A percentile compares a stretch with the other conserved stretches of the same genome.
phyloP scores from a whole-genome alignment of 92 coral and sea anemone species.

The Siderastrea radians region DNA sequence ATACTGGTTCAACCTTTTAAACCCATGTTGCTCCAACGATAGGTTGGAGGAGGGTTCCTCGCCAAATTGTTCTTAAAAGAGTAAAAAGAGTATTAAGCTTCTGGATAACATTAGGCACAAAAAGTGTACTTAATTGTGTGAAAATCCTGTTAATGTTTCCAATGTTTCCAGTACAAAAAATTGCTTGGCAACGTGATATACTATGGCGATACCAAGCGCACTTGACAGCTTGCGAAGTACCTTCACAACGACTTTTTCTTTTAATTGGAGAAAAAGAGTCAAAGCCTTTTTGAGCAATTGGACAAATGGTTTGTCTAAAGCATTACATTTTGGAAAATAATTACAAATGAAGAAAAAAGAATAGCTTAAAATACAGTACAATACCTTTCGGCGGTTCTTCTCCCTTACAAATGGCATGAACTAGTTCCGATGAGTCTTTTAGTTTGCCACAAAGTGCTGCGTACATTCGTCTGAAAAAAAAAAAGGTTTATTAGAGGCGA shows the following conservation, averaged over 20 bases:
- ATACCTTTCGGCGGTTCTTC: constrained; percentile 55
- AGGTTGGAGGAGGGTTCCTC: constrained; percentile 28
- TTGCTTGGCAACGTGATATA: too few species aligned
- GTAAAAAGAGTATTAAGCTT: background rate
- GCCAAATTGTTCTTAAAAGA: constrained; percentile 16
- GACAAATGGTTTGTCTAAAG: background rate
- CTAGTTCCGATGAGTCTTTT: constrained; percentile 53
- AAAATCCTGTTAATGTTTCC: too few species aligned
- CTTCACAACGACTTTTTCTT: too few species aligned
- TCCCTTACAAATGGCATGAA: constrained; percentile 72
- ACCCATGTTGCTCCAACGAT: constrained; percentile 52
- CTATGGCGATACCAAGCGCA: too few species aligned
- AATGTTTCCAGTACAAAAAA: too few species aligned
- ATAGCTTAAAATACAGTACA: background rate
- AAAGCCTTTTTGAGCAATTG: too few species aligned
- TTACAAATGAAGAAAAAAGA: background rate
- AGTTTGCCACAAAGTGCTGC: constrained; percentile 44
- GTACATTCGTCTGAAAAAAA: constrained; percentile 68
- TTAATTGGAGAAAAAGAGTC: too few species aligned
- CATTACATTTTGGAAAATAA: background rate
- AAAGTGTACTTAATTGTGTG: too few species aligned
- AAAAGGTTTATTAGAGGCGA: background rate
- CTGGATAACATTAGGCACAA: background rate
- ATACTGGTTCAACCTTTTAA: constrained; percentile 62
- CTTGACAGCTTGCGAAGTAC: too few species aligned